phyloP scores from a whole-genome alignment of 2,797 vertebrate species.

The Apodemus agrarius region DNA sequence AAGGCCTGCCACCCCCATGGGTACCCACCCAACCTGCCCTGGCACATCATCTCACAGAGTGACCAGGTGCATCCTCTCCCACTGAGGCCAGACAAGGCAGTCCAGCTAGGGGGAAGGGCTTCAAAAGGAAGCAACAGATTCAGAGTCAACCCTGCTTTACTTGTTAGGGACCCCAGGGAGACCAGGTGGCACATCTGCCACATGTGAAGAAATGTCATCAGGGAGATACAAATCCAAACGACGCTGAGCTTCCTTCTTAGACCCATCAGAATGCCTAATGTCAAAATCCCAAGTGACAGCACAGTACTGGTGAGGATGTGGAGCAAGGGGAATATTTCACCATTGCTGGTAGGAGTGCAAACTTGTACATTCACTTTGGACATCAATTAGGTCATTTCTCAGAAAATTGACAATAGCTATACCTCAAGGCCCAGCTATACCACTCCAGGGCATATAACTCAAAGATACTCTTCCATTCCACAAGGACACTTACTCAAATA shows the following conservation, averaged over 20 bases:
- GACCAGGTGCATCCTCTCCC: background rate
- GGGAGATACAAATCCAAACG: background rate
- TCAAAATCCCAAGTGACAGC: background rate
- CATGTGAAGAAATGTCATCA: background rate
- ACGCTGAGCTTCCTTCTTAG: background rate
- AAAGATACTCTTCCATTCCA: background rate
- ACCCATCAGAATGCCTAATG: background rate
- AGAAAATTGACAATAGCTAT: background rate
- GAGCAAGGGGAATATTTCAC: background rate
- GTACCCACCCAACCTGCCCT: background rate
- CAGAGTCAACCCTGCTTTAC: background rate
- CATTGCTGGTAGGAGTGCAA: background rate
- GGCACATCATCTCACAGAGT: background rate
- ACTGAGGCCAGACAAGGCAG: background rate
- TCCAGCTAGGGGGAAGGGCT: background rate
- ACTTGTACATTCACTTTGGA: background rate
- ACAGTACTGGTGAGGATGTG: background rate
- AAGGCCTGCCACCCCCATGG: background rate
- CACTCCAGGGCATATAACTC: background rate
- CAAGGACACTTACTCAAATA: background rate
- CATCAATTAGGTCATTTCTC: background rate
- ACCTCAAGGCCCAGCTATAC: background rate
- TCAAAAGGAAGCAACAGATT: background rate
- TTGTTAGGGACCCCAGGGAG: background rate
- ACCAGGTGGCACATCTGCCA: background rate